Percentiles rank a stretch among this genome's conserved stretches.
Evolutionary conservation across 53 echinoderm and acorn worm genomes (phyloP).

Genomic region (Patiria pectinifera): DNA sequence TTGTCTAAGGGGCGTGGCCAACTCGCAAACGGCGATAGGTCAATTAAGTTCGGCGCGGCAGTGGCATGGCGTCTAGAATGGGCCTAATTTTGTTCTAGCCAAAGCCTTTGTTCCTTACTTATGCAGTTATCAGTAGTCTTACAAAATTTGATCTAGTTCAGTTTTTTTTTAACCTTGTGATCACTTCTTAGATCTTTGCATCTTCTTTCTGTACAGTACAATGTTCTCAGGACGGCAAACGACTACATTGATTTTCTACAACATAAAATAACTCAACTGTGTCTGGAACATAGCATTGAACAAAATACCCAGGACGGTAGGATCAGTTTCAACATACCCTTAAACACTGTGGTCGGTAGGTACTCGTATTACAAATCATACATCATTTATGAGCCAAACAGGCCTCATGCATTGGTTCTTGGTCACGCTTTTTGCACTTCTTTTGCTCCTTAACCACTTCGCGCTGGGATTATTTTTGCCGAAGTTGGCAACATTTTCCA

Average conservation of each 20-base stretch:
- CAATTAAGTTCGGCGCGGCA: too few relatives aligned
- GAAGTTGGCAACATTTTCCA: too few relatives aligned
- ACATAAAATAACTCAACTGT: slow-evolving; percentile 70
- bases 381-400: too few relatives aligned
- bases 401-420: neutral
- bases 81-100: too few relatives aligned
- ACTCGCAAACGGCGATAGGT: too few relatives aligned
- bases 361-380: too few relatives aligned
- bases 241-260: slow-evolving; percentile 84
- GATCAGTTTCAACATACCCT: slow-evolving; percentile 59
- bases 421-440: neutral
- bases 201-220: slow-evolving; percentile 59
- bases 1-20: too few relatives aligned
- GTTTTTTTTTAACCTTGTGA: neutral
- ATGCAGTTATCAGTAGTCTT: neutral
- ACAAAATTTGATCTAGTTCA: neutral
- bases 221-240: slow-evolving; percentile 77
- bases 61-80: too few relatives aligned
- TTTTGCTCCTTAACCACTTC: too few relatives aligned
- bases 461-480: too few relatives aligned
- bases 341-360: slow-evolving; percentile 65
- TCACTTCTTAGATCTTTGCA: neutral
- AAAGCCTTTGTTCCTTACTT: too few relatives aligned
- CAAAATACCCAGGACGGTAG: slow-evolving; percentile 40
- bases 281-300: slow-evolving; percentile 63